Evolutionary conservation across 2,797 vertebrate species (phyloP).

Genomic region (Enteromius viviparus): DNA sequence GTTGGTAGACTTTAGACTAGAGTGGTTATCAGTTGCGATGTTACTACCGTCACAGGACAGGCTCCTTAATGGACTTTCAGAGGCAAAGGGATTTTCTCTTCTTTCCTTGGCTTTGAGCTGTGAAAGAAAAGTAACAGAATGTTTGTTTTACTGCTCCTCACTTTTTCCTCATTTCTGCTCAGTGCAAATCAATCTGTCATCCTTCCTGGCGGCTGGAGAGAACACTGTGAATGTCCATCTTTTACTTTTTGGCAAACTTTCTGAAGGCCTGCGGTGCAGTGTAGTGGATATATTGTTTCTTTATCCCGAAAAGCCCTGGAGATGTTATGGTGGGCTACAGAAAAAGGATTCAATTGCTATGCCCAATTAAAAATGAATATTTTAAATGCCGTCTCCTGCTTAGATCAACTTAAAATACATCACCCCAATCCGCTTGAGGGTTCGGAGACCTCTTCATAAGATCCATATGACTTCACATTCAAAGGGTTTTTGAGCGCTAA

Average conservation of each 20-base stretch:
- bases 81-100: conserved; percentile 52
- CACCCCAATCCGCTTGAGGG: conserved; percentile 52
- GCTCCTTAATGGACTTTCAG: neutral
- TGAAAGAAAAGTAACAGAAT: conserved; percentile 61
- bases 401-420: conserved; percentile 52
- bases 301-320: conserved; percentile 49
- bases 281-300: conserved; percentile 47
- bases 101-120: conserved; percentile 58
- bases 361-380: conserved; percentile 52
- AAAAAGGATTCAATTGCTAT: conserved; percentile 49
- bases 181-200: conserved; percentile 64
- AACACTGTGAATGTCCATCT: conserved; percentile 35
- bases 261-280: conserved; percentile 34
- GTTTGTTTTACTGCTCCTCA: conserved; percentile 60
- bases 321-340: conserved; percentile 45
- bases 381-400: conserved; percentile 55
- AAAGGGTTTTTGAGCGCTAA: conserved; percentile 37
- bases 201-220: conserved; percentile 50
- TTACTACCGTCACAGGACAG: neutral
- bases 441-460: conserved; percentile 39
- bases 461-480: conserved; percentile 22
- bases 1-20: neutral
- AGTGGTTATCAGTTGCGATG: conserved; percentile 15
- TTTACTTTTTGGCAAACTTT: conserved; percentile 37
- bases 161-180: conserved; percentile 49